Evolutionary conservation across 2,888 invertebrate genomes (phyloP).

Genomic region (Heliconius erato): DNA sequence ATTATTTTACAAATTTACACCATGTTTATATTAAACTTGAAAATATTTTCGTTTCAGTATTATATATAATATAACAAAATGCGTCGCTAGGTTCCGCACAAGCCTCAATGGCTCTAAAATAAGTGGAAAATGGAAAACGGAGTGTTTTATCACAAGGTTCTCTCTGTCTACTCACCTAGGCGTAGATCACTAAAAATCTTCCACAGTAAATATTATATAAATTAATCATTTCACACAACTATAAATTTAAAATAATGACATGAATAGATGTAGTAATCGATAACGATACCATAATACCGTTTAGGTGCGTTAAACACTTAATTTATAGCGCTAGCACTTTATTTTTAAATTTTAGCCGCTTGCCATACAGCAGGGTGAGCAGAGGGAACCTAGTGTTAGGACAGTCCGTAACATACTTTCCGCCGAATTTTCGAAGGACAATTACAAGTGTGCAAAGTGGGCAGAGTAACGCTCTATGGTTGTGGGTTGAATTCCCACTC

Average conservation of each 20-base stretch:
- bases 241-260: not conserved
- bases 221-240: not conserved
- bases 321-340: not conserved
- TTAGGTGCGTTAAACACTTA: not conserved
- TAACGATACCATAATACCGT: not conserved
- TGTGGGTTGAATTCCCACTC: no score
- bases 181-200: not conserved
- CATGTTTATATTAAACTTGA: no score
- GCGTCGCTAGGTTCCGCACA: not conserved
- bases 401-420: no score
- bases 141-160: not conserved
- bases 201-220: not conserved
- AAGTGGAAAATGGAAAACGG: not conserved
- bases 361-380: no score
- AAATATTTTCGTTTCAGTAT: no score
- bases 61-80: not conserved
- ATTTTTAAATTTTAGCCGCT: not conserved
- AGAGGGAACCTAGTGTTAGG: no score
- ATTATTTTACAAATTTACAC: no score
- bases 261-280: not conserved
- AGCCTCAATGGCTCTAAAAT: not conserved
- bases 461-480: no score
- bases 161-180: not conserved
- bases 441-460: no score
- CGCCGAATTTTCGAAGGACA: no score